Base-by-base conservation (phyloP, 2,888 invertebrate genomes). In the Achlya flavicornis region DNA sequence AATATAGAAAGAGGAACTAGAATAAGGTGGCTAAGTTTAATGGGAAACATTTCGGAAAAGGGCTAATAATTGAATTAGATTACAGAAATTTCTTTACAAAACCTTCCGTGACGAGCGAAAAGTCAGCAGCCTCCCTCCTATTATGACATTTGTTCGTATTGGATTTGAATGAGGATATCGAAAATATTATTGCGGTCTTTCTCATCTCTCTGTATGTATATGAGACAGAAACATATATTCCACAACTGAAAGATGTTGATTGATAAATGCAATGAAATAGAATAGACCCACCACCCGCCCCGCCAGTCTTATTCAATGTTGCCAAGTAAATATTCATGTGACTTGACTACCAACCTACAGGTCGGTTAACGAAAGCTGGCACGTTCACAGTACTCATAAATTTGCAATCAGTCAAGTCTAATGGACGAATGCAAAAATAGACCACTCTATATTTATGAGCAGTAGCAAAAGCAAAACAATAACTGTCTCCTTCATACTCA, bases 41-140 rank as follows among this genome's bases (percentile, higher is more conserved):
- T 76, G 71, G 70, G 72, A 82, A 80, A 85, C 93, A 93, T 93
- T 88, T 87, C 84, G 80, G 72, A 76, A 77, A 82, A 81, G 70
- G 75, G 80, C 74, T 74, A 83, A 73, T 88, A 91, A 89, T 90
- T 90, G 84, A 89, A 90, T 91, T 89, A 88, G 78, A 88, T 87
- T 90, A 92, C 89, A 89, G 83, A 89, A 93, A 93, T 87, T 93
- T 93, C 84, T 84, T 60, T 89, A 85, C 83, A 87, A 90, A 90
- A 85, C 86, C 85, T 88, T 90, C 84, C 89, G 92, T 93, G 93
- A 93, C 91, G 84, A 92, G 92, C 92, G 86, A 92, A 92, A 93
- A 92, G 90, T 90, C 90, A 86, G 75, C 90, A 86, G 75, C 69
- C 88, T 81, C 70, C 74, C 71, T 66, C 57, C 35, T 72, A 75